These are phyloP conservation scores for Bolborhynchus lineola DNA, from an alignment of 2,113 vertebrate species.

Conservation along the genomic window DNA sequence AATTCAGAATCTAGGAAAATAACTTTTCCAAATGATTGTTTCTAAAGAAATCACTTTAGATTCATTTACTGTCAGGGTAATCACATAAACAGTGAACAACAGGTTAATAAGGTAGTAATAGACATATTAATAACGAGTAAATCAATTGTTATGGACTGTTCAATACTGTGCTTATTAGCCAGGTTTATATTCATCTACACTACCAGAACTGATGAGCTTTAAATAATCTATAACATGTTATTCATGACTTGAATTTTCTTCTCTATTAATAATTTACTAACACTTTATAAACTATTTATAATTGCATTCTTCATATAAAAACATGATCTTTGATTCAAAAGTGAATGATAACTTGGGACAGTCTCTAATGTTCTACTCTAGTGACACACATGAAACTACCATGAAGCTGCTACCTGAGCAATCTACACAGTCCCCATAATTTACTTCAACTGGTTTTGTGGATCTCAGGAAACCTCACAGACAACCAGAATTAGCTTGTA, in stretches of 20 bases:
- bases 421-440: not conserved
- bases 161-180: not conserved
- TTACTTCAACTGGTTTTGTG: not conserved
- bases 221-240: constrained; percentile 60
- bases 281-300: constrained; percentile 62
- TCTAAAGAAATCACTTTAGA: not conserved
- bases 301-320: constrained; percentile 25
- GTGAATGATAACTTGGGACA: not conserved
- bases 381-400: not conserved
- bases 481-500: not conserved
- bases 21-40: not conserved
- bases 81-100: not conserved
- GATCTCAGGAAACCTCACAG: not conserved
- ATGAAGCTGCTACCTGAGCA: not conserved
- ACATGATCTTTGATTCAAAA: constrained; percentile 29
- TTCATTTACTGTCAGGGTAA: not conserved
- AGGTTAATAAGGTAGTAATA: constrained; percentile 37
- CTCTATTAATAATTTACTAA: constrained; percentile 50
- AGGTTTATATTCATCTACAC: not conserved
- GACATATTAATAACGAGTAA: constrained; percentile 26
- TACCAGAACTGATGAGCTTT: constrained; percentile 1
- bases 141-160: not conserved
- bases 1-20: not conserved
- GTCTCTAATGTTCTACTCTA: not conserved
- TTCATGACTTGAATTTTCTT: constrained; percentile 37